phyloP scores from a whole-genome alignment of 2,888 invertebrate species.

The Poecilobothrus nobilitatus region DNA sequence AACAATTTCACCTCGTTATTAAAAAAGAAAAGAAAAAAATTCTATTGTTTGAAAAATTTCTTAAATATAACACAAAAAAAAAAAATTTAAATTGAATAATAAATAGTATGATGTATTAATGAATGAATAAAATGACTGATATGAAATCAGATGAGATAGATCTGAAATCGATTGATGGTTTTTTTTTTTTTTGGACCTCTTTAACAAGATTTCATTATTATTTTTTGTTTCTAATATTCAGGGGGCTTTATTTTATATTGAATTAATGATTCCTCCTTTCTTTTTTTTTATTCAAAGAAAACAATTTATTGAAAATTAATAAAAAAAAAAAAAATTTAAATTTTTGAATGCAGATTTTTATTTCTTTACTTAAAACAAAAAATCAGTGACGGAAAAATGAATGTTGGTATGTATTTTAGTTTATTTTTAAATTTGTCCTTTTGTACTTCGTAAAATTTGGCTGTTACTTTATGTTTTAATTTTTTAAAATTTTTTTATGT shows the following conservation, averaged over 20 bases:
- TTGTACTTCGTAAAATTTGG: too few species aligned
- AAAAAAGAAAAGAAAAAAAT: background rate
- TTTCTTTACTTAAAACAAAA: too few species aligned
- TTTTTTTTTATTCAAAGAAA: background rate
- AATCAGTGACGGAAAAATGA: too few species aligned
- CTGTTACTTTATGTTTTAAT: too few species aligned
- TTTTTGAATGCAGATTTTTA: too few species aligned
- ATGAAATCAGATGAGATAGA: background rate
- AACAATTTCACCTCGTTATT: background rate
- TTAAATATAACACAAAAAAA: background rate
- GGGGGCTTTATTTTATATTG: background rate
- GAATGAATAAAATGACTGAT: background rate
- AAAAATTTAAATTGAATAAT: background rate
- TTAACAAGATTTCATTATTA: background rate
- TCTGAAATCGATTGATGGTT: conserved; percentile 1
- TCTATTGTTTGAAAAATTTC: background rate
- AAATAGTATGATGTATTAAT: conserved; percentile 4
- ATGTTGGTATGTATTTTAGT: too few species aligned
- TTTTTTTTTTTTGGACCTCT: background rate
- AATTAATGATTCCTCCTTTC: background rate
- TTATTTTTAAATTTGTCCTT: too few species aligned
- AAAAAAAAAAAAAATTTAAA: too few species aligned
- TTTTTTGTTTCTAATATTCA: too few species aligned
- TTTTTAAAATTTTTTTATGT: too few species aligned
- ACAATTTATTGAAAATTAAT: background rate